A percentile compares a stretch with the other conserved stretches of the same genome.
These are phyloP conservation scores for Heliconius himera DNA, from an alignment of 1,140 invertebrate genomes.

Conservation along the genomic window DNA sequence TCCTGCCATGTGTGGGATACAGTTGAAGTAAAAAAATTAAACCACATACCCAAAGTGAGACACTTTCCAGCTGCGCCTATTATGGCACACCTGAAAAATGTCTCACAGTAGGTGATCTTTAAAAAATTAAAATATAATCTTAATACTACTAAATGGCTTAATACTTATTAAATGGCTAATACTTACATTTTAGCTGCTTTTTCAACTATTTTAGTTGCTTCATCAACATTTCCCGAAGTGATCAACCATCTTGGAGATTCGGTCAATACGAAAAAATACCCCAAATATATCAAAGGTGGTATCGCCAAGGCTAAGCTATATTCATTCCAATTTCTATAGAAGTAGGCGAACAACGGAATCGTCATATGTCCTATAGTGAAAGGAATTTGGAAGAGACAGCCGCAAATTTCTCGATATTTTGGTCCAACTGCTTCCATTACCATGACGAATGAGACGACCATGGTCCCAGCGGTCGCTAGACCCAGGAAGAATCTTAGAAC, in stretches of 20 bases:
- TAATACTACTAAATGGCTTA: neutral
- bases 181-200: constrained; percentile 77
- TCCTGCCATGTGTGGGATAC: no score
- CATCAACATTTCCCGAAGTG: constrained; percentile 75
- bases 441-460: constrained; percentile 84
- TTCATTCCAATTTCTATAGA: constrained; percentile 82
- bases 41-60: no score
- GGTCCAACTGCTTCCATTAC: constrained; percentile 77
- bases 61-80: no score
- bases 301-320: constrained; percentile 82
- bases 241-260: constrained; percentile 84
- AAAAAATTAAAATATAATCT: no score
- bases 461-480: constrained; percentile 83
- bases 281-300: constrained; percentile 80
- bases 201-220: constrained; percentile 76
- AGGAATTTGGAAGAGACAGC: constrained; percentile 80
- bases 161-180: no score
- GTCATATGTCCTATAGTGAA: constrained; percentile 82
- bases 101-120: no score
- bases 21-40: no score
- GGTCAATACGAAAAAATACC: constrained; percentile 73
- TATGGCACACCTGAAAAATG: no score
- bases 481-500: constrained; percentile 83
- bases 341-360: constrained; percentile 83
- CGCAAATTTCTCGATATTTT: constrained; percentile 63